phyloP scores from a whole-genome alignment of 2,113 vertebrate genomes.

The Petromus typicus region DNA sequence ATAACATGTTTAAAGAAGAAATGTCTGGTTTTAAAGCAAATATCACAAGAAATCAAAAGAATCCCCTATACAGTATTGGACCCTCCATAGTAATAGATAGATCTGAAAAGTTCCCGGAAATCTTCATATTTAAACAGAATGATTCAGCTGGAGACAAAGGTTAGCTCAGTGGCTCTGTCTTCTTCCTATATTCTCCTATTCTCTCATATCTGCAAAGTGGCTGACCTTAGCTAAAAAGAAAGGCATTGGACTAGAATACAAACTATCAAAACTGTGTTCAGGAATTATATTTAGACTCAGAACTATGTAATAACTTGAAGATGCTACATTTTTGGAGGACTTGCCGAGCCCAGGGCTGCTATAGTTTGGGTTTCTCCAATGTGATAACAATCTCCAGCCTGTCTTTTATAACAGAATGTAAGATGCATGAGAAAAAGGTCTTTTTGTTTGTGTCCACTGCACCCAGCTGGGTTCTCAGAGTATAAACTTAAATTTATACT shows the following conservation, averaged over 20 bases:
- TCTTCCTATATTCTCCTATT: neutral
- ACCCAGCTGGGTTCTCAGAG: neutral
- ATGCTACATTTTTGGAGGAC: slow-evolving; percentile 28
- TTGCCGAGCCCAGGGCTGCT: neutral
- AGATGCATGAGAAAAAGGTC: neutral
- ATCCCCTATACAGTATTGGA: neutral
- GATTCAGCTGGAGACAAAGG: neutral
- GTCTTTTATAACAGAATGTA: neutral
- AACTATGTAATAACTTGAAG: slow-evolving; percentile 20
- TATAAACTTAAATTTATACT: neutral
- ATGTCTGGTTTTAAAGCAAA: neutral
- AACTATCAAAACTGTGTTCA: slow-evolving; percentile 19
- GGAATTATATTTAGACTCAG: slow-evolving; percentile 50
- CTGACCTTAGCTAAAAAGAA: neutral
- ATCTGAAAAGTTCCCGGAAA: slow-evolving; percentile 13
- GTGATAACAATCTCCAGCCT: slow-evolving; percentile 31
- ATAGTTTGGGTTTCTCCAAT: slow-evolving; percentile 1
- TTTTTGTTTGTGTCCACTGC: neutral
- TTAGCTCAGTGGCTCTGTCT: neutral
- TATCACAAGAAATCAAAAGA: slow-evolving; percentile 10
- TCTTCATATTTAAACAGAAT: neutral
- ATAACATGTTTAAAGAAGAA: neutral
- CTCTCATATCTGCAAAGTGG: neutral
- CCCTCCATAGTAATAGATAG: neutral
- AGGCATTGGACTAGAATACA: neutral